Evolutionary conservation across 2,888 invertebrate genomes (phyloP), one percentile per base, ranked within the genome.

Genomic region (Zeuzera pyrina): DNA sequence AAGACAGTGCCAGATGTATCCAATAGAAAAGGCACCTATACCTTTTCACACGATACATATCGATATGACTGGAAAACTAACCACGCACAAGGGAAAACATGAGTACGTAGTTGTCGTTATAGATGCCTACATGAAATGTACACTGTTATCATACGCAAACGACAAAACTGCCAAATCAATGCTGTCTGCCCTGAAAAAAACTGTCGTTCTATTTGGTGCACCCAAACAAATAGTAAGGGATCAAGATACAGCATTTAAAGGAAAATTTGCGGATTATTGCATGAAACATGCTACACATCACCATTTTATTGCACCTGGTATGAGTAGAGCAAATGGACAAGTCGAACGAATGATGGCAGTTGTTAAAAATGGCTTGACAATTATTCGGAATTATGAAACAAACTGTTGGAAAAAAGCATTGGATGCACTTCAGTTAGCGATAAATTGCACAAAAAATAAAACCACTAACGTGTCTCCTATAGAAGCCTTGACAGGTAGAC

Each of bases 401-500:
- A 5, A 10, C n/a, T 3, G 24, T 10, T 8, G n/a, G 42, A 27
- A 35, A 12, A 41, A 32, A 8, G 38, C 24, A 3, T 24, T 40
- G 6, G 36, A 33, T n/a, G n/a, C n/a, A n/a, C n/a, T n/a, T n/a
- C n/a, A n/a, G n/a, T n/a, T n/a, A n/a, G n/a, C n/a, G n/a, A 37
- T 41, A 2, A 44, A 44, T 14, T 44, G 42, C 11, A 42, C 41
- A 2, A 36, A 30, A n/a, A 36, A 27, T 8, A 37, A 36, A 33
- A 33, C 37, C 4, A 39, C 39, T 1, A 36, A 36, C 22, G 36
- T 39, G 7, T 36, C 35, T 11, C 42, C 45, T 24, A 16, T 44
- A 6, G 32, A 37, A 33, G 29, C 34, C 3, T 31, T 40, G 2
- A 42, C 41, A 1, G 36, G 43, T 24, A 34, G 36, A 10, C 38